A percentile compares a stretch with the other conserved stretches of the same genome.
Conservation (phyloP, 2,888 invertebrate genomes). For the Xestoiulus laeticollis region DNA sequence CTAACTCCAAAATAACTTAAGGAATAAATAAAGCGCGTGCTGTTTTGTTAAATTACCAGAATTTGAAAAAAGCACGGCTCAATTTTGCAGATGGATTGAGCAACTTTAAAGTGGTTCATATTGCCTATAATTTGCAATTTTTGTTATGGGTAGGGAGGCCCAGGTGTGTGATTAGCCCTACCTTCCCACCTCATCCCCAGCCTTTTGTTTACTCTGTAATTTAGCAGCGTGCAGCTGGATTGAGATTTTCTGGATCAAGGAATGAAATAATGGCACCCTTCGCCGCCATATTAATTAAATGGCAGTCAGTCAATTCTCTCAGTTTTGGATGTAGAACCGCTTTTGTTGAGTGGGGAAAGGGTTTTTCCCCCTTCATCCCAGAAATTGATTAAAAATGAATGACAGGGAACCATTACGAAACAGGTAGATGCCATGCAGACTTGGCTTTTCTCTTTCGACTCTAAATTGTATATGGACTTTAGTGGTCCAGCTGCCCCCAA, state of each 20-base stretch:
- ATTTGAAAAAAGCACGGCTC: background rate
- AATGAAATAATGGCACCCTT: slow-evolving; percentile 31
- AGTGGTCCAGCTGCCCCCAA: background rate
- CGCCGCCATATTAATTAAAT: slow-evolving; percentile 35
- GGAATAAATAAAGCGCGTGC: too few species aligned
- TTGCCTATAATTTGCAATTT: background rate
- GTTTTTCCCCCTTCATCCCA: background rate
- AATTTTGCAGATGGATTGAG: background rate
- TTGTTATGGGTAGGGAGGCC: background rate
- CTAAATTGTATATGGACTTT: slow-evolving; percentile 5
- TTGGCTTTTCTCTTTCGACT: background rate
- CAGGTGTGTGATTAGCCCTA: slow-evolving; percentile 40
- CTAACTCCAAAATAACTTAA: too few species aligned
- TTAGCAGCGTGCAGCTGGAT: slow-evolving; percentile 35
- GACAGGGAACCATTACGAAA: slow-evolving; percentile 34
- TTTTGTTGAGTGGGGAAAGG: background rate
- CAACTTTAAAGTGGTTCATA: background rate
- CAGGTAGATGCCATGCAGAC: background rate
- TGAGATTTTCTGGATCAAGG: slow-evolving; percentile 38
- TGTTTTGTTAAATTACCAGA: background rate
- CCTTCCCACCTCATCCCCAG: slow-evolving; percentile 32
- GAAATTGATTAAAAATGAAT: slow-evolving; percentile 38
- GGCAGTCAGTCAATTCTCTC: slow-evolving; percentile 18
- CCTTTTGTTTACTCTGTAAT: slow-evolving; percentile 41
- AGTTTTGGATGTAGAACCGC: background rate